A percentile compares a stretch with the other conserved stretches of the same genome.
These are phyloP conservation scores for Romanomermis culicivorax DNA, from an alignment of 2,888 invertebrate species.

Conservation along the genomic window DNA sequence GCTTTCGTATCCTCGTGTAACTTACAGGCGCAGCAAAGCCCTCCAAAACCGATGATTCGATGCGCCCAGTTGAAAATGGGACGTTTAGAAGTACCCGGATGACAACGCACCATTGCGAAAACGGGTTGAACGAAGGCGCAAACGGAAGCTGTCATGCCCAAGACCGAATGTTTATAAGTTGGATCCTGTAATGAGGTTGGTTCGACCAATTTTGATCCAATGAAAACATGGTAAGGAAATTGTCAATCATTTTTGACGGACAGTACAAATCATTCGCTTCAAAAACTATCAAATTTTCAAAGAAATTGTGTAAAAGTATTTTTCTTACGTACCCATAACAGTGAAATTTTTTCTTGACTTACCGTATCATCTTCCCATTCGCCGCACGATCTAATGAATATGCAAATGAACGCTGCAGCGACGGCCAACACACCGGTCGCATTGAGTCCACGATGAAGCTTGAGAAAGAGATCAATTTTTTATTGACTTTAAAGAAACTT, in stretches of 20 bases:
- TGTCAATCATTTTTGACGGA: too few species aligned
- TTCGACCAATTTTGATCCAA: too few species aligned
- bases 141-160: not conserved
- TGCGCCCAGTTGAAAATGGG: not conserved
- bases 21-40: not conserved
- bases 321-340: too few species aligned
- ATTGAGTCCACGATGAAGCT: constrained; percentile 2
- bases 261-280: too few species aligned
- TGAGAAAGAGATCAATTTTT: not conserved
- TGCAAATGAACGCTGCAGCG: constrained; percentile 5
- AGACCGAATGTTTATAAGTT: not conserved
- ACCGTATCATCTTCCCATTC: not conserved
- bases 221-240: too few species aligned
- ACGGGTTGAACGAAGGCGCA: not conserved
- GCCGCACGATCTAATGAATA: not conserved
- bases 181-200: too few species aligned
- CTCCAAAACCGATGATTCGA: not conserved
- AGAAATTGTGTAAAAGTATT: too few species aligned
- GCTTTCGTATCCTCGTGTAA: too few species aligned
- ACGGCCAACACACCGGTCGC: not conserved
- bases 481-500: too few species aligned
- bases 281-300: too few species aligned
- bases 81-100: not conserved
- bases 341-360: too few species aligned
- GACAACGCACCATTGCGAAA: not conserved